Percentiles rank a stretch among this genome's conserved stretches.
These are phyloP conservation scores for Lasiurus borealis DNA, from an alignment of 2,113 vertebrate species.

Conservation along the genomic window DNA sequence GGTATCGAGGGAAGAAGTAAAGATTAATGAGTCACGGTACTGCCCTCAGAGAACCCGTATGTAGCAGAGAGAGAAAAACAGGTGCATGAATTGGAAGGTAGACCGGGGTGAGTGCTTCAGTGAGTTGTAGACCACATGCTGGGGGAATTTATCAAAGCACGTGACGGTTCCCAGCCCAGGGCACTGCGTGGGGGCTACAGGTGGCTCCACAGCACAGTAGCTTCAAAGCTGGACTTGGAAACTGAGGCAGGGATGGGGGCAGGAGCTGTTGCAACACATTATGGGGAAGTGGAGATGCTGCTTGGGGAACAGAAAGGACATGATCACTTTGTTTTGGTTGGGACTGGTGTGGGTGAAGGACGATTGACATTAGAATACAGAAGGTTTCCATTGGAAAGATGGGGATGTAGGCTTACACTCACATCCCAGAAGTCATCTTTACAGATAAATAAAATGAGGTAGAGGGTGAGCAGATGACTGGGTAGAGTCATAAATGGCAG, in stretches of 20 bases:
- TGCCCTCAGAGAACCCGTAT: background rate
- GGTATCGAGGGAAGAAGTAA: constrained; percentile 29
- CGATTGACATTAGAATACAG: background rate
- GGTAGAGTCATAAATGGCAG: background rate
- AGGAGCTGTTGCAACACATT: background rate
- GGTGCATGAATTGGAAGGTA: background rate
- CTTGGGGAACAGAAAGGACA: background rate
- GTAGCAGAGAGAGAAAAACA: constrained; percentile 1
- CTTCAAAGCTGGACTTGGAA: background rate
- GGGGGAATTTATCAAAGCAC: background rate
- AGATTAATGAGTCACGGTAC: constrained; percentile 7
- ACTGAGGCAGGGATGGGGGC: background rate
- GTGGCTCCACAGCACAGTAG: no score
- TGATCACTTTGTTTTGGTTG: background rate
- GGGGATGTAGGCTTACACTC: background rate
- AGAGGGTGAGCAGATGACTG: background rate
- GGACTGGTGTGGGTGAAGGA: background rate
- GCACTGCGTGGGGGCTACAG: background rate
- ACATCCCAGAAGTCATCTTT: background rate
- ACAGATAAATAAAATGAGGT: background rate
- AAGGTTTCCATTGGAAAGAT: background rate
- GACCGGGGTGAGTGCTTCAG: background rate
- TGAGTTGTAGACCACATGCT: background rate
- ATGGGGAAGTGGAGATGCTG: background rate
- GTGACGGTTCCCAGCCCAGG: background rate